Conservation (phyloP, 2,888 invertebrate genomes). For the Calameuta filiformis region DNA sequence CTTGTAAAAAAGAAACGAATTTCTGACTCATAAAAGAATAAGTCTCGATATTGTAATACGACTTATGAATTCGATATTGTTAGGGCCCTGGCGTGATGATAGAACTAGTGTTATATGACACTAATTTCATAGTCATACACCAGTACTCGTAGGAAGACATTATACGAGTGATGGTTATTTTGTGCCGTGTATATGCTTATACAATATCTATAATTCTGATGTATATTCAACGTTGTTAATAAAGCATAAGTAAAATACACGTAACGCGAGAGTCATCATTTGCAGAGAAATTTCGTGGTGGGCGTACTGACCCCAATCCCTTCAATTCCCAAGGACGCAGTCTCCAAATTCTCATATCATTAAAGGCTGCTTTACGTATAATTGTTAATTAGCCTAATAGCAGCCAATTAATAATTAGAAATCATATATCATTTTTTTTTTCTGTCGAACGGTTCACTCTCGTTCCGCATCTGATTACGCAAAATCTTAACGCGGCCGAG, state of each 20-base stretch:
- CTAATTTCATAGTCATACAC: neutral
- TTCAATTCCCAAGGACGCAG: neutral
- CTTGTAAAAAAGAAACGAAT: neutral
- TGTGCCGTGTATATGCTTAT: neutral
- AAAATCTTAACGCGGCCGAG: constrained; percentile 55
- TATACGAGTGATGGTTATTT: neutral
- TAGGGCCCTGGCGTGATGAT: neutral
- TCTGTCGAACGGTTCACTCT: neutral
- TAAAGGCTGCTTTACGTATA: neutral
- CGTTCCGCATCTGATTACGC: neutral
- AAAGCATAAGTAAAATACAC: neutral
- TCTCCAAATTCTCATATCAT: neutral
- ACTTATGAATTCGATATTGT: neutral
- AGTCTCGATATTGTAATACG: neutral
- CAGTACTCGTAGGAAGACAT: neutral
- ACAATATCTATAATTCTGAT: neutral
- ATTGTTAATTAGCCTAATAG: neutral
- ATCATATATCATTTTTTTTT: neutral
- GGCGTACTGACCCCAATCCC: neutral
- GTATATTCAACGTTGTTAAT: neutral
- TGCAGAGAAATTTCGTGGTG: neutral
- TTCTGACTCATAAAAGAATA: neutral
- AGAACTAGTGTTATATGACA: neutral
- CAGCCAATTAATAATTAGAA: neutral
- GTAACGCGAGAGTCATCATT: neutral